A percentile compares a stretch with the other conserved stretches of the same genome.
These are phyloP conservation scores for Diplazon laetatorius DNA, from an alignment of 2,888 invertebrate genomes.

Conservation along the genomic window DNA sequence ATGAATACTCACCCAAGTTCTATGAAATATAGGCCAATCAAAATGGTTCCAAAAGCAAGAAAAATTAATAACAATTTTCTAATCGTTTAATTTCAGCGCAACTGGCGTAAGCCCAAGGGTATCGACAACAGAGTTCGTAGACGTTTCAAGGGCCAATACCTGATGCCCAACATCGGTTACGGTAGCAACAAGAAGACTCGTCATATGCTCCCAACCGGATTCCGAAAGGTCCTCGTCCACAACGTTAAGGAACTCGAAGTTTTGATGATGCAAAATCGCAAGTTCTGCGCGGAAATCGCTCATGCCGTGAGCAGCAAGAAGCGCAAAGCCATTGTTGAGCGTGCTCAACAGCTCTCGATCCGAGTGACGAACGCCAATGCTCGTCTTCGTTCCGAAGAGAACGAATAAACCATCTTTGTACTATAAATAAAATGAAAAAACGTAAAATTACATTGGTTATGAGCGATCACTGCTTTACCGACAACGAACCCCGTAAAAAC, in stretches of 20 bases:
- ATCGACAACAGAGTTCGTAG: slow-evolving; percentile 99
- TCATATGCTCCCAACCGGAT: slow-evolving; percentile 99
- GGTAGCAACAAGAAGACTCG: slow-evolving; percentile 97
- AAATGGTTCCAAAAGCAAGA: neutral
- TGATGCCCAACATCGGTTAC: slow-evolving; percentile 99
- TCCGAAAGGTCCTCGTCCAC: slow-evolving; percentile 96
- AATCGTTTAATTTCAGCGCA: slow-evolving; percentile 85
- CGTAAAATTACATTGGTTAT: slow-evolving; percentile 20
- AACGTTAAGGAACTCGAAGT: slow-evolving; percentile 97
- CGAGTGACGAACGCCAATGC: slow-evolving; percentile 98
- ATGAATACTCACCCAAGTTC: neutral
- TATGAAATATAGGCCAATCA: neutral
- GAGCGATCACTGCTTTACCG: neutral
- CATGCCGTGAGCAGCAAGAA: slow-evolving; percentile 99
- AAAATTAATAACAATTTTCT: slow-evolving; percentile 22
- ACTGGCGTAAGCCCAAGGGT: slow-evolving; percentile 99
- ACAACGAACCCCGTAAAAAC: neutral
- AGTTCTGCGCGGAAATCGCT: slow-evolving; percentile 98
- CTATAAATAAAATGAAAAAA: slow-evolving; percentile 57
- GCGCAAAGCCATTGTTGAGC: slow-evolving; percentile 96
- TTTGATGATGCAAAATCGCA: slow-evolving; percentile 99
- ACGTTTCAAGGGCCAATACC: slow-evolving; percentile 99
- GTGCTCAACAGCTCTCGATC: slow-evolving; percentile 97
- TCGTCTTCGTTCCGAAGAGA: slow-evolving; percentile 98
- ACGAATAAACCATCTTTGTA: slow-evolving; percentile 89